Percentiles rank a stretch among this genome's conserved stretches.
Evolutionary conservation across 2,888 invertebrate species (phyloP).

Genomic region (Frankliniella intonsa): DNA sequence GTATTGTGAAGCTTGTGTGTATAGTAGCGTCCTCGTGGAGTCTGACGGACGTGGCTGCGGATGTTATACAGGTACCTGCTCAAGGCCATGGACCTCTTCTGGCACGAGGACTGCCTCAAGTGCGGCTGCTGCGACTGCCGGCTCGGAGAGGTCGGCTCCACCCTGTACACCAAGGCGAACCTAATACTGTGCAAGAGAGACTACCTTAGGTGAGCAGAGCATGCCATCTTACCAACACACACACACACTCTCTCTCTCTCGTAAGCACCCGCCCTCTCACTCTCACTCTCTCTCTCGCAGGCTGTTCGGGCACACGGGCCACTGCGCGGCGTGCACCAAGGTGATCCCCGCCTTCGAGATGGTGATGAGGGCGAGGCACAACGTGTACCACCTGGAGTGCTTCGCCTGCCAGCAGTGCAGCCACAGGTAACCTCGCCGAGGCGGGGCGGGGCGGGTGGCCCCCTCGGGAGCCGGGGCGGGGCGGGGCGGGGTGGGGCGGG

Average conservation of each 20-base stretch:
- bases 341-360: conserved; percentile 97
- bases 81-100: conserved; percentile 87
- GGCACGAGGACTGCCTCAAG: conserved; percentile 98
- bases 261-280: not conserved
- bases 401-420: conserved; percentile 98
- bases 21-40: too few relatives aligned
- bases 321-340: conserved; percentile 95
- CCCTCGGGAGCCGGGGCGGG: not conserved
- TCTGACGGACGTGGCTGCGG: not conserved
- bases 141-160: conserved; percentile 92
- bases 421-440: conserved; percentile 67
- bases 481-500: not conserved
- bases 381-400: conserved; percentile 96
- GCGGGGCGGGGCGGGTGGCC: not conserved
- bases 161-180: conserved; percentile 91
- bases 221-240: too few relatives aligned
- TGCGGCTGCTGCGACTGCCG: conserved; percentile 96
- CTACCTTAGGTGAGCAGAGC: conserved; percentile 71
- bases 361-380: conserved; percentile 95
- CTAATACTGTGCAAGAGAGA: conserved; percentile 93
- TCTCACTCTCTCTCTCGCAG: conserved; percentile 47
- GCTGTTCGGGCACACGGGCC: conserved; percentile 91
- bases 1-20: too few relatives aligned
- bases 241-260: not conserved
- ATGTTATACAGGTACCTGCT: conserved; percentile 59